Base-by-base conservation (phyloP, 2,888 invertebrate species). In the Bellardia bayeri region DNA sequence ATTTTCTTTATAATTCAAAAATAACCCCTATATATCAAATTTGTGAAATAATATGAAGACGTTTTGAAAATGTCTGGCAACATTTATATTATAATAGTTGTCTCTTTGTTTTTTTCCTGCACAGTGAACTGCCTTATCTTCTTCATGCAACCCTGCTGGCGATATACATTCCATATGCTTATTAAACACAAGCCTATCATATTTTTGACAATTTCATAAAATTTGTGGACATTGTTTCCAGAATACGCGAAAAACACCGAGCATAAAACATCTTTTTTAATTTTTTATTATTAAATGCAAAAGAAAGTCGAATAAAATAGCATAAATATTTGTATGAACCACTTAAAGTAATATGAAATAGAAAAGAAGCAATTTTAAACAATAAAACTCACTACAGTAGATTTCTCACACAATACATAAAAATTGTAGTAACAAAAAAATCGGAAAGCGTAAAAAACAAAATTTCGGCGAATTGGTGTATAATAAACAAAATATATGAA, bases 171-270 rank as follows among this genome's bases (percentile, higher is more conserved):
- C 58, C 40, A 71, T 51, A 16, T 49, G 8, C 49, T 1, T 37
- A 68, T 23, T 82, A 7, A 82, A 75, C 82, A 75, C 63, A 54
- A 1, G 42, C 11, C 2, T 3, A 3, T 6, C n/a, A 40, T 6
- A 16, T 51, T 61, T 37, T 30, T 75, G 68, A 61, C 75, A 69
- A 37, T 49, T 66, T 45, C 45, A 63, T 58, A 54, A 23, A 33
- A 42, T n/a, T 76, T 61, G 56, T 78, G 78, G 83, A 78, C 37
- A 61, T 58, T 51, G 49, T 69, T 82, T 82, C 0, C 9, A 79
- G 56, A 78, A 74, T 72, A 75, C 75, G 85, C 69, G 80, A 80
- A 85, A 76, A 80, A 74, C 66, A 68, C 75, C 76, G 71, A 81
- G 54, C 45, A 63, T 54, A 58, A 75, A 68, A 58, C 23, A 76